Conservation (phyloP, 2,797 vertebrate species). For the Myotis findleyi region DNA sequence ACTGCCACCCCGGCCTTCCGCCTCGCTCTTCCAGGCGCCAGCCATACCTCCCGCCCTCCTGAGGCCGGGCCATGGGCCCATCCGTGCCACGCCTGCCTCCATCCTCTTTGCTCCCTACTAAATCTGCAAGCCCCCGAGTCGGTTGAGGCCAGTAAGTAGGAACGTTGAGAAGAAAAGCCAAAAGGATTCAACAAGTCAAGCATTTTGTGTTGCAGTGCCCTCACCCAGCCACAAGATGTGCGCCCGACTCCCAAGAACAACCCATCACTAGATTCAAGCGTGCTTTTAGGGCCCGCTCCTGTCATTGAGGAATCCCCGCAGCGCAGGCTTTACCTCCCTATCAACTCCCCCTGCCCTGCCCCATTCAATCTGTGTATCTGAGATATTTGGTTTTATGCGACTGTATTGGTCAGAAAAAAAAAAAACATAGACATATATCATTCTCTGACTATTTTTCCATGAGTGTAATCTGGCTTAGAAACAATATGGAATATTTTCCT, state of each 20-base stretch:
- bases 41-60: constrained; percentile 92
- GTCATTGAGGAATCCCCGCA: constrained; percentile 66
- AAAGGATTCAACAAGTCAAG: constrained; percentile 54
- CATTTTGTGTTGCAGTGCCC: constrained; percentile 70
- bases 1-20: constrained; percentile 89
- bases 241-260: constrained; percentile 32
- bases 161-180: constrained; percentile 65
- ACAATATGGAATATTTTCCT: constrained; percentile 90
- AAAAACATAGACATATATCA: constrained; percentile 29
- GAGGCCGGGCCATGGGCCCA: constrained; percentile 93
- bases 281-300: neutral
- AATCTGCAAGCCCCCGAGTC: constrained; percentile 63
- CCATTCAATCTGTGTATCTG: constrained; percentile 22
- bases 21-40: constrained; percentile 93
- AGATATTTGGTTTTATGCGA: constrained; percentile 72
- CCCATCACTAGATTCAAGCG: constrained; percentile 41
- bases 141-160: constrained; percentile 79
- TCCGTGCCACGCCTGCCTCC: constrained; percentile 92
- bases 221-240: neutral
- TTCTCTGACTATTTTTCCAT: constrained; percentile 70
- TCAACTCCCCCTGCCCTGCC: neutral
- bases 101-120: constrained; percentile 96
- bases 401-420: constrained; percentile 51
- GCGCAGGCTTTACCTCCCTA: neutral
- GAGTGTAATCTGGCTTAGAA: constrained; percentile 82